phyloP scores from a whole-genome alignment of 2,888 invertebrate genomes.

The Machimus rusticus region DNA sequence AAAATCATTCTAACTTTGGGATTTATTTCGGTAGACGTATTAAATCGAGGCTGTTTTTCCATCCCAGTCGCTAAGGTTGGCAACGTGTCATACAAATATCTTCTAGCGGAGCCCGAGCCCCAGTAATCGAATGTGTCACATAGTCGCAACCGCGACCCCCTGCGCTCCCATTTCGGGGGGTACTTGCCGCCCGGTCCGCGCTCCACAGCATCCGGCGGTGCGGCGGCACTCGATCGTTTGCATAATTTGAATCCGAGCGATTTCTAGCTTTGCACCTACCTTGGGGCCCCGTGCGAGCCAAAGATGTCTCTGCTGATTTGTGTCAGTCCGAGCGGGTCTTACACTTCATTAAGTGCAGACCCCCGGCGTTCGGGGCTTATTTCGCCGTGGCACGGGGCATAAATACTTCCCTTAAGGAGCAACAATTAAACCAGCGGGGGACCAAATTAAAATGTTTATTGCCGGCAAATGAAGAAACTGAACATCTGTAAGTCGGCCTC shows the following conservation, averaged over 20 bases:
- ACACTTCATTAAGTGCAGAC: constrained; percentile 28
- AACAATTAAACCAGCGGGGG: constrained; percentile 48
- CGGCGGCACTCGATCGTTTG: neutral
- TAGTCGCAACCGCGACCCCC: neutral
- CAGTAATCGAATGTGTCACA: constrained; percentile 3
- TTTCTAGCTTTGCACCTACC: neutral
- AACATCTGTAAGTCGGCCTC: constrained; percentile 43
- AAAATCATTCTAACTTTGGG: neutral
- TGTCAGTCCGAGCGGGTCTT: neutral
- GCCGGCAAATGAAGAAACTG: constrained; percentile 48
- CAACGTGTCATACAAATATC: constrained; percentile 4
- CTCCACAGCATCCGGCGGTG: neutral
- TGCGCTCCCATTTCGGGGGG: neutral
- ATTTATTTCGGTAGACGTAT: constrained; percentile 22
- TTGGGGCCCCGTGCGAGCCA: neutral
- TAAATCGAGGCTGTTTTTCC: constrained; percentile 25
- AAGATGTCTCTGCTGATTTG: neutral
- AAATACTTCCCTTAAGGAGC: constrained; percentile 41
- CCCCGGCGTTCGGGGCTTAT: constrained; percentile 22
- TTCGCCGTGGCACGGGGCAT: neutral
- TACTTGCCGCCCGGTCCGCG: neutral
- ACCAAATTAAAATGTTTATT: constrained; percentile 48
- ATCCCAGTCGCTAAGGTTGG: neutral
- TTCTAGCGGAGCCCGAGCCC: neutral
- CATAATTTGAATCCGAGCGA: neutral